Evolutionary conservation across 2,113 vertebrate species (phyloP).

Genomic region (Pterophyllum scalare): DNA sequence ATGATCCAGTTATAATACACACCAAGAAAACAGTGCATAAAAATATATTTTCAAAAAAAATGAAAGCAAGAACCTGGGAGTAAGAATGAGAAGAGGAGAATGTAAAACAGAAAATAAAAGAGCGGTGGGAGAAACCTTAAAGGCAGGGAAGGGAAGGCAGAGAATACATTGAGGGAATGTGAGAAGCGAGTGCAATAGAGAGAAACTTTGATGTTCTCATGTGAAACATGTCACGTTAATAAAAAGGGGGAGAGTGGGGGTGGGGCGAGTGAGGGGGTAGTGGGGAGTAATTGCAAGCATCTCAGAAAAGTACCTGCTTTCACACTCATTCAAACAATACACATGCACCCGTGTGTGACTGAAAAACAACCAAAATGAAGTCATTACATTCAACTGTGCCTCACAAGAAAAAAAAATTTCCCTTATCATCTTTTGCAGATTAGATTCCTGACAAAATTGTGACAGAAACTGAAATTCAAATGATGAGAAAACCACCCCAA

Average conservation of each 20-base stretch:
- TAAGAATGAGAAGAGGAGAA: constrained; percentile 14
- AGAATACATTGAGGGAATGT: constrained; percentile 21
- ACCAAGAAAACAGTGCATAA: constrained; percentile 16
- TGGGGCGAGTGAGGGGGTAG: not conserved
- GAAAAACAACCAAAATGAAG: constrained; percentile 38
- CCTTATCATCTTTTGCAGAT: constrained; percentile 40
- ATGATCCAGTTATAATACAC: constrained; percentile 19
- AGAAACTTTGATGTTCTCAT: constrained; percentile 45
- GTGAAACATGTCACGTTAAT: constrained; percentile 51
- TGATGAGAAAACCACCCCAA: constrained; percentile 15
- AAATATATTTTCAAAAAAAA: not conserved
- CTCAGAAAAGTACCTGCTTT: constrained; percentile 37
- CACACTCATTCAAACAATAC: constrained; percentile 41
- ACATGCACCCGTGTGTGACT: constrained; percentile 38
- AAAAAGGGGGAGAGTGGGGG: not conserved
- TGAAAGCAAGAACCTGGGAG: constrained; percentile 27
- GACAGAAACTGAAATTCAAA: constrained; percentile 23
- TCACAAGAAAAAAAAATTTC: constrained; percentile 27
- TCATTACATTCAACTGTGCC: constrained; percentile 23
- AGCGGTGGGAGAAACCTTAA: constrained; percentile 25
- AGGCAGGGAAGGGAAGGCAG: not conserved
- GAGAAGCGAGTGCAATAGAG: constrained; percentile 17
- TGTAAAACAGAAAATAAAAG: constrained; percentile 42
- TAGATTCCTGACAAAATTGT: constrained; percentile 33
- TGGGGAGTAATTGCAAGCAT: constrained; percentile 40